These are phyloP conservation scores for Lucifuga dentata DNA, from an alignment of 2,113 vertebrate species.

Conservation along the genomic window DNA sequence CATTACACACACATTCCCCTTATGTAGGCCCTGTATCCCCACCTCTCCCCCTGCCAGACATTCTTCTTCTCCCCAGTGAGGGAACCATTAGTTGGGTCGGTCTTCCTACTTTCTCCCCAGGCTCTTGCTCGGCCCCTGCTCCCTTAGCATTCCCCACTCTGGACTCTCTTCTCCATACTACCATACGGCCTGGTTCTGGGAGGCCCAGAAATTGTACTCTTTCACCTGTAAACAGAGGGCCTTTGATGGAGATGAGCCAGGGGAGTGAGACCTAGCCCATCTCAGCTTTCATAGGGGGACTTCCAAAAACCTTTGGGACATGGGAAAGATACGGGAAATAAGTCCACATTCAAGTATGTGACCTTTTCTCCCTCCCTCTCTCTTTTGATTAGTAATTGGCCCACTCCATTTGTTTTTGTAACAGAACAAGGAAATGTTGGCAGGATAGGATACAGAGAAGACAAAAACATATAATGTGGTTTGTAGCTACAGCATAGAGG, in stretches of 20 bases:
- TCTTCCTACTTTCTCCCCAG: constrained; percentile 55
- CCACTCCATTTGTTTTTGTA: not conserved
- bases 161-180: constrained; percentile 41
- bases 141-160: constrained; percentile 60
- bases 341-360: constrained; percentile 44
- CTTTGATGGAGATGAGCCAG: constrained; percentile 69
- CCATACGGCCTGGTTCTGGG: constrained; percentile 45
- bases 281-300: constrained; percentile 74
- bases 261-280: constrained; percentile 53
- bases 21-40: constrained; percentile 30
- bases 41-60: constrained; percentile 50
- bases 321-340: constrained; percentile 41
- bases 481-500: not conserved
- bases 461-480: constrained; percentile 20
- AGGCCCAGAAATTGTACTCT: constrained; percentile 68
- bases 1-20: constrained; percentile 29
- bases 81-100: constrained; percentile 56
- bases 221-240: constrained; percentile 63
- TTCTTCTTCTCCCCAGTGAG: constrained; percentile 70
- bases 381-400: constrained; percentile 19
- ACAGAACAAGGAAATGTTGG: constrained; percentile 24
- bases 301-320: constrained; percentile 63
- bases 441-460: constrained; percentile 2
- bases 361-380: constrained; percentile 19
- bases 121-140: constrained; percentile 59